Evolutionary conservation across 2,888 invertebrate species (phyloP).

Genomic region (Minunthozetes semirufus): DNA sequence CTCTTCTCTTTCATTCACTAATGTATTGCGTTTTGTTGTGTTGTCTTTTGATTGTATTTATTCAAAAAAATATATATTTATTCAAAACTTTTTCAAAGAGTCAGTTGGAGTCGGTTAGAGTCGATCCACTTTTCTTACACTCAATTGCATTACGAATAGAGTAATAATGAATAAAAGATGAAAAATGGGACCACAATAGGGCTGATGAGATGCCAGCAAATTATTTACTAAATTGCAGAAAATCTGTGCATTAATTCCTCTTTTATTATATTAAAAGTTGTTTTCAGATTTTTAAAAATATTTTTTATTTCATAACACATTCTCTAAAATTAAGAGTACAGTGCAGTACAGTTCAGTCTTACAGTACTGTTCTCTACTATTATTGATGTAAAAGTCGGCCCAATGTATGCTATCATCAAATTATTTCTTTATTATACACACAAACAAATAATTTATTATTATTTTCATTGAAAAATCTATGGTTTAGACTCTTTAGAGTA

Average conservation of each 20-base stretch:
- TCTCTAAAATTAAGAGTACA: background rate
- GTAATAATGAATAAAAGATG: constrained; percentile 3
- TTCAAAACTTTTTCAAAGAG: background rate
- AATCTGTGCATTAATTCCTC: background rate
- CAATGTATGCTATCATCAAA: background rate
- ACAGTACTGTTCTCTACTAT: background rate
- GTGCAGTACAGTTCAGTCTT: background rate
- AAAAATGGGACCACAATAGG: constrained; percentile 29
- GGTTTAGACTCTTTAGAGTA: background rate
- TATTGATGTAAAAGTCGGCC: background rate
- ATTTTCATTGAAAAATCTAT: background rate
- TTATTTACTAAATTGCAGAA: constrained; percentile 14
- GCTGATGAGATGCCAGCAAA: constrained; percentile 24
- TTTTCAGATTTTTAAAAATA: background rate
- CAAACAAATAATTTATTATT: constrained; percentile 6
- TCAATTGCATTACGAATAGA: background rate
- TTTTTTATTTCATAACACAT: background rate
- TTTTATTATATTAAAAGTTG: background rate
- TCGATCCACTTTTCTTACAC: constrained; percentile 18
- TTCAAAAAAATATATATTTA: background rate
- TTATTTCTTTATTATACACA: constrained; percentile 12
- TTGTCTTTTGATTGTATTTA: constrained; percentile 6
- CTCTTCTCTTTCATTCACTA: background rate
- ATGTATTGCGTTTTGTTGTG: background rate
- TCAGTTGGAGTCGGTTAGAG: background rate